Percentiles rank a stretch among this genome's conserved stretches.
Conservation (phyloP, 2,797 vertebrate species). For the Heliangelus exortis region DNA sequence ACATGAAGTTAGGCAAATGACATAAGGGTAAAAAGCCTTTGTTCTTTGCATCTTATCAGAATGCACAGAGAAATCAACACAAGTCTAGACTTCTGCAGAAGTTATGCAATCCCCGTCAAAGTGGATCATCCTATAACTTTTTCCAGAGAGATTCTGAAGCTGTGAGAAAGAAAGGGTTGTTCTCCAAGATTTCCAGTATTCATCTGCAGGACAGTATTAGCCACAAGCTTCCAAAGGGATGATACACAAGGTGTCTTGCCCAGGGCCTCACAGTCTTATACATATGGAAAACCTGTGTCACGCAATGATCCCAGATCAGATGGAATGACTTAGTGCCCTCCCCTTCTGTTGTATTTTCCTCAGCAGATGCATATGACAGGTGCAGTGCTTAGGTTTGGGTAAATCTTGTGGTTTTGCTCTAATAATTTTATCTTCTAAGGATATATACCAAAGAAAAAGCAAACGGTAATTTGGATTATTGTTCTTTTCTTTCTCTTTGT, state of each 20-base stretch:
- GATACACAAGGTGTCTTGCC: background rate
- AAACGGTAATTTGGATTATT: background rate
- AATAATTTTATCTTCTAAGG: background rate
- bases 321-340: background rate
- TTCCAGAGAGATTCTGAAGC: background rate
- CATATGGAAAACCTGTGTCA: background rate
- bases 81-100: background rate
- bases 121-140: background rate
- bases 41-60: background rate
- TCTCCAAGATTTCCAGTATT: background rate
- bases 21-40: background rate
- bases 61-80: background rate
- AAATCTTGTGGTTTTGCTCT: background rate
- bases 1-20: background rate
- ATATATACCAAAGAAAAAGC: background rate
- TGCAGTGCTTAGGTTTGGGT: background rate
- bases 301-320: background rate
- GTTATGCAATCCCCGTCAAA: background rate
- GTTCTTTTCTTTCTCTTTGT: background rate
- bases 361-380: background rate
- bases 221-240: background rate
- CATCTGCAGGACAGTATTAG: background rate
- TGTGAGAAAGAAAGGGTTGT: background rate
- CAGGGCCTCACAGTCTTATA: background rate
- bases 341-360: background rate